phyloP scores from a whole-genome alignment of 2,888 invertebrate species.

The Diaperis boleti region DNA sequence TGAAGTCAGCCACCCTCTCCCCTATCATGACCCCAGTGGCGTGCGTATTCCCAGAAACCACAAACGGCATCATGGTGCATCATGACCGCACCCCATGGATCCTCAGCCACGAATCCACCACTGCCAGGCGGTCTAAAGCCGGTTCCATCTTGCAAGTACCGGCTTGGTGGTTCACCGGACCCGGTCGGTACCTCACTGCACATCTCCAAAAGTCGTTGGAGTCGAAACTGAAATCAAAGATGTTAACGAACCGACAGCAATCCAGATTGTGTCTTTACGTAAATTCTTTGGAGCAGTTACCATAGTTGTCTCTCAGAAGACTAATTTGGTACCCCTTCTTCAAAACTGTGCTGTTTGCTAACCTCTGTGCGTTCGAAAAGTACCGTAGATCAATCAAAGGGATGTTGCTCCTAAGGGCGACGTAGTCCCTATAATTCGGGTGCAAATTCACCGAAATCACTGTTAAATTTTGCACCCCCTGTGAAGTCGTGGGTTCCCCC shows the following conservation, averaged over 20 bases:
- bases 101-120: slow-evolving; percentile 56
- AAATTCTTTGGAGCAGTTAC: not conserved
- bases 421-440: slow-evolving; percentile 74
- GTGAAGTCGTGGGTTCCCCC: slow-evolving; percentile 60
- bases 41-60: slow-evolving; percentile 44
- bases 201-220: slow-evolving; percentile 79
- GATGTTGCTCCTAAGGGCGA: slow-evolving; percentile 74
- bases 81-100: slow-evolving; percentile 46
- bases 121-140: slow-evolving; percentile 73
- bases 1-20: slow-evolving; percentile 46
- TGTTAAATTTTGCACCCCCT: not conserved
- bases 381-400: slow-evolving; percentile 83
- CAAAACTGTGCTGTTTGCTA: too few species aligned
- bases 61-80: slow-evolving; percentile 42
- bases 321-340: not conserved
- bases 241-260: not conserved
- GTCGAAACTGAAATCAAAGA: slow-evolving; percentile 1
- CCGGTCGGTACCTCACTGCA: slow-evolving; percentile 74
- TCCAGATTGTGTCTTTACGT: not conserved
- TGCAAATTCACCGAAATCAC: slow-evolving; percentile 62
- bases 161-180: slow-evolving; percentile 82
- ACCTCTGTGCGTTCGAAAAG: slow-evolving; percentile 73
- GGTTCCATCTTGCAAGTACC: slow-evolving; percentile 85
- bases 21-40: slow-evolving; percentile 47
- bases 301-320: not conserved